Evolutionary conservation across 1,140 invertebrate genomes (phyloP), one percentile per base, ranked within the genome.

Genomic region (Drosophila sucinea): DNA sequence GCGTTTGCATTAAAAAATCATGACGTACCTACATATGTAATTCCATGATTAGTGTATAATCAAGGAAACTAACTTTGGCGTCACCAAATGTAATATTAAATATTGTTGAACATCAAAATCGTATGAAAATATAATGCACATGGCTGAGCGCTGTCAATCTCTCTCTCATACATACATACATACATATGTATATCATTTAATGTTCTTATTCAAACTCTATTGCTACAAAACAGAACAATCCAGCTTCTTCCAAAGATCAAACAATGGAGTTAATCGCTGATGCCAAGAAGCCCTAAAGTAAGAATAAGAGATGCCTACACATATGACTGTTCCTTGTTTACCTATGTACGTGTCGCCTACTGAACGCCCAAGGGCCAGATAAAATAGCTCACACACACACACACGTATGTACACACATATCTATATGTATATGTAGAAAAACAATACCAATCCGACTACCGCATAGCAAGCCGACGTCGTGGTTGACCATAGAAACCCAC

Each of bases 401-500:
- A 27, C 55, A 61, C 44, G 38, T 44, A 27, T 23, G 32, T 27
- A 30, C 10, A 29, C 11, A 60, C 38, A 64, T 32, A 44, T 47
- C 64, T 51, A 76, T 44, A 61, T 23, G 35, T 11, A 38, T 3
- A 8, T 35, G 2, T 8, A 35, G 33, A 1, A 10, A 8, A 17
- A 17, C 32, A 60, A 73, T 17, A 54, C 38, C 64, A 74, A 82
- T 69, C 76, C 66, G 54, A 57, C 77, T 68, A 68, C 77, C 73
- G 81, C 44, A 51, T 75, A 81, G 84, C 79, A 84, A 89, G 74
- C 84, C 84, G 67, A 78, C 58, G 70, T 79, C 69, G 84, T 69
- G 84, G 84, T 89, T 84, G 84, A 83, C 84, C 85, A 84, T 78
- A 56, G 70, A 81, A 79, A 84, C 78, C 79, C 64, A 84, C 81